These are phyloP conservation scores for Sinocyclocheilus rhinocerous DNA, from an alignment of 2,113 vertebrate genomes.

Conservation along the genomic window DNA sequence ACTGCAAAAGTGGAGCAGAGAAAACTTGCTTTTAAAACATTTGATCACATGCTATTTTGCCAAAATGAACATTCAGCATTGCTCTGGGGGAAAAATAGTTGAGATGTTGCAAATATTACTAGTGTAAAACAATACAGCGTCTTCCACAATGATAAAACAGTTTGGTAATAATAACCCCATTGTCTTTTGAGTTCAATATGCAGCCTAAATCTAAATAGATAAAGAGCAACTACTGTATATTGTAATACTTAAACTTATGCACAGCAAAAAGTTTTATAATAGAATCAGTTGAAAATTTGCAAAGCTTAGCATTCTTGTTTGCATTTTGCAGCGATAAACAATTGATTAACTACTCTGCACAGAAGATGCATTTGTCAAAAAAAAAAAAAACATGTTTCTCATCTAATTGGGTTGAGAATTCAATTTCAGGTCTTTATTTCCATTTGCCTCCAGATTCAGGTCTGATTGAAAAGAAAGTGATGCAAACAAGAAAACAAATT, in stretches of 20 bases:
- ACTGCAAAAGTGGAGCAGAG: not conserved
- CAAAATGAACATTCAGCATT: not conserved
- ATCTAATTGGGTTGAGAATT: constrained; percentile 49
- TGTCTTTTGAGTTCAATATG: constrained; percentile 1
- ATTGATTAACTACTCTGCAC: constrained; percentile 57
- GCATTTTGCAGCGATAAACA: constrained; percentile 49
- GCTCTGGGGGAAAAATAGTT: not conserved
- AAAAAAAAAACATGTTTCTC: constrained; percentile 34
- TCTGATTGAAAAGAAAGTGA: constrained; percentile 50
- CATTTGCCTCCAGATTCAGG: constrained; percentile 56
- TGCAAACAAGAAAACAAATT: constrained; percentile 47
- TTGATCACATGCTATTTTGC: not conserved
- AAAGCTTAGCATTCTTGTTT: constrained; percentile 36
- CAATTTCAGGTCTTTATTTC: constrained; percentile 58
- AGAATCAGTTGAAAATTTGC: not conserved
- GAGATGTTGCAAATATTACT: constrained; percentile 4
- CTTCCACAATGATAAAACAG: constrained; percentile 56
- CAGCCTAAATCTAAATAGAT: constrained; percentile 2
- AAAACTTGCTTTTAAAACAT: not conserved
- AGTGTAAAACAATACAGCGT: constrained; percentile 57
- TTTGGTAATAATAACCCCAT: constrained; percentile 44
- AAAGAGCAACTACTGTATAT: not conserved
- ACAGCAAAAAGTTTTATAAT: constrained; percentile 2
- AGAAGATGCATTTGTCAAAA: constrained; percentile 47
- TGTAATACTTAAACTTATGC: not conserved